Percentiles rank a stretch among this genome's conserved stretches.
Conservation (phyloP, 2,888 invertebrate genomes). For the Cephus runcator region DNA sequence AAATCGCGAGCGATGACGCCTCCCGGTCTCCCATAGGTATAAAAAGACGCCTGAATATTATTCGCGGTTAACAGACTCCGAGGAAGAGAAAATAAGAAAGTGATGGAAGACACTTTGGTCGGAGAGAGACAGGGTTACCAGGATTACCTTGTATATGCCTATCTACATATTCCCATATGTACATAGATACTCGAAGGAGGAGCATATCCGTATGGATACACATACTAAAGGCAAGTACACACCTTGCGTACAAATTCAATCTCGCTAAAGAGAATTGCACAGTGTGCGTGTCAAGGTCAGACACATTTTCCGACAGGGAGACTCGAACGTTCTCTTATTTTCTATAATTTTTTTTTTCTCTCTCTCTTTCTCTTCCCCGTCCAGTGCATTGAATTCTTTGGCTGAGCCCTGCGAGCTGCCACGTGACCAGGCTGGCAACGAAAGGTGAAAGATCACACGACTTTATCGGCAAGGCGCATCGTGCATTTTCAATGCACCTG, state of each 20-base stretch:
- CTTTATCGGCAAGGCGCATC: not conserved
- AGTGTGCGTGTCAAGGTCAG: slow-evolving; percentile 53
- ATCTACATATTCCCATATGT: not conserved
- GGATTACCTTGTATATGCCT: not conserved
- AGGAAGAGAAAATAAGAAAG: not conserved
- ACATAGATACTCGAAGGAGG: not conserved
- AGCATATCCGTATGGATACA: not conserved
- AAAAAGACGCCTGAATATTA: not conserved
- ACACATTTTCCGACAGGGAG: slow-evolving; percentile 38
- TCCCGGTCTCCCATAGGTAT: not conserved
- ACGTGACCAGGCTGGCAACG: not conserved
- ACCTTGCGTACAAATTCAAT: slow-evolving; percentile 19
- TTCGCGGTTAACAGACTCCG: not conserved
- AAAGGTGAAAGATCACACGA: not conserved
- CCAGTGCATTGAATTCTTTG: not conserved
- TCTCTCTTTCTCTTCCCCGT: not conserved
- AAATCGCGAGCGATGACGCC: not conserved
- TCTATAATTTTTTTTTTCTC: not conserved
- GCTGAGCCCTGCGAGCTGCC: not conserved
- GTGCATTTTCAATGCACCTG: not conserved
- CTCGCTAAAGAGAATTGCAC: slow-evolving; percentile 23
- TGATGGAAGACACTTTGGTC: not conserved
- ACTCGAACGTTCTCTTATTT: not conserved
- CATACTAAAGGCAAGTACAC: slow-evolving; percentile 3
- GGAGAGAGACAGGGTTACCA: not conserved